These are phyloP conservation scores for Phymastichus coffea DNA, from an alignment of 1,140 invertebrate genomes.

Conservation along the genomic window DNA sequence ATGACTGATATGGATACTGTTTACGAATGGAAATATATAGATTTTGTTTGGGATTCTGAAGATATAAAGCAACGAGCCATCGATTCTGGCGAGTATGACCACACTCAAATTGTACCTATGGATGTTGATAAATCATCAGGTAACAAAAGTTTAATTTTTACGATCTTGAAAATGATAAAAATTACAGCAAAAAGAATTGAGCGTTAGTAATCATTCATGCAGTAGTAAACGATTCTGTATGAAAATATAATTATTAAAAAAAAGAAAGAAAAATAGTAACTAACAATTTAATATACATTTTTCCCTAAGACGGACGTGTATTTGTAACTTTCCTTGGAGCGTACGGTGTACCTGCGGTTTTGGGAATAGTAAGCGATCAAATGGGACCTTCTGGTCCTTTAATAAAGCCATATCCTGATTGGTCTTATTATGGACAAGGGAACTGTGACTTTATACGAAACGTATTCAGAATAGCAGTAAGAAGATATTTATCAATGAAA, in stretches of 20 bases:
- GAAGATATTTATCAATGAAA: too few relatives aligned
- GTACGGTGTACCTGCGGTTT: neutral
- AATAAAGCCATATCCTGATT: neutral
- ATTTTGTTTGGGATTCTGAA: conserved; percentile 27
- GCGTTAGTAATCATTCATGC: too few relatives aligned
- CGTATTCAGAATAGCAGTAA: conserved; percentile 1
- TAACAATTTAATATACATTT: neutral
- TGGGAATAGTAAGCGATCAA: neutral
- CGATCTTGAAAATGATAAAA: too few relatives aligned
- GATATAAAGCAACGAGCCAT: conserved; percentile 51
- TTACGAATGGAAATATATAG: conserved; percentile 34
- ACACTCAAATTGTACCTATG: conserved; percentile 20
- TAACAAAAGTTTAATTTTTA: neutral
- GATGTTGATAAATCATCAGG: conserved; percentile 30
- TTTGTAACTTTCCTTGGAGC: neutral
- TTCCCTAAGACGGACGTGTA: neutral
- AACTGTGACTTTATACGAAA: neutral
- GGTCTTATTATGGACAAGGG: neutral
- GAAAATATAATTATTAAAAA: too few relatives aligned
- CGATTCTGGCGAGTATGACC: conserved; percentile 55
- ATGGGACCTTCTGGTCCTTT: neutral
- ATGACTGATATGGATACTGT: too few relatives aligned
- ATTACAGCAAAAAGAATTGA: too few relatives aligned
- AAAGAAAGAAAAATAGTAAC: neutral
- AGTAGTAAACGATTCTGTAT: too few relatives aligned